Percentiles rank a stretch among this genome's conserved stretches.
phyloP scores from a whole-genome alignment of 2,888 invertebrate species.

The Agriopis leucophaearia region DNA sequence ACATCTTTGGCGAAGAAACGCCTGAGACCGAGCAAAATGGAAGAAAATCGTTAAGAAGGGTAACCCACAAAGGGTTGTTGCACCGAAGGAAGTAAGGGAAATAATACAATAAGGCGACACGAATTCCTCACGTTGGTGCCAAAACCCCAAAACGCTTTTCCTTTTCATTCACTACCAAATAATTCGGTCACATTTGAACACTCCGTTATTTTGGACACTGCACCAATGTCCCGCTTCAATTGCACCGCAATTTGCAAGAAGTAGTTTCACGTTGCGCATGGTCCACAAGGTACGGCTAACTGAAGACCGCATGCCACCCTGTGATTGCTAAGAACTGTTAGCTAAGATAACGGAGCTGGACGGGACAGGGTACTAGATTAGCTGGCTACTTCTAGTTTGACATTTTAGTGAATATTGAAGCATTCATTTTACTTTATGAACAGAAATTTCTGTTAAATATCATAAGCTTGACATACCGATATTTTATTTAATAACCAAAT shows the following conservation, averaged over 20 bases:
- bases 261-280: slow-evolving; percentile 47
- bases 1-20: too few species aligned
- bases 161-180: not conserved
- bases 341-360: slow-evolving; percentile 63
- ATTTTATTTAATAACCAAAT: too few species aligned
- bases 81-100: too few species aligned
- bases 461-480: too few species aligned
- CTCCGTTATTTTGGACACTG: slow-evolving; percentile 45
- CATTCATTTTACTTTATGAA: not conserved
- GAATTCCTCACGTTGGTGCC: too few species aligned
- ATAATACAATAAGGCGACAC: too few species aligned
- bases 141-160: too few species aligned
- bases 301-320: slow-evolving; percentile 53
- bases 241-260: slow-evolving; percentile 41
- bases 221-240: slow-evolving; percentile 37
- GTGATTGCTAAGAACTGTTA: slow-evolving; percentile 62
- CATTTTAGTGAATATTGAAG: not conserved
- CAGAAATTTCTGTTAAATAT: too few species aligned
- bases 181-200: slow-evolving; percentile 20
- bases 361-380: slow-evolving; percentile 39
- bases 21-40: too few species aligned
- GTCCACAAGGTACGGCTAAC: slow-evolving; percentile 51
- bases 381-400: slow-evolving; percentile 20
- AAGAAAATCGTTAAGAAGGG: too few species aligned
- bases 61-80: too few species aligned